Evolutionary conservation across 1,140 invertebrate species (phyloP).

Genomic region (Antheraea pernyi): DNA sequence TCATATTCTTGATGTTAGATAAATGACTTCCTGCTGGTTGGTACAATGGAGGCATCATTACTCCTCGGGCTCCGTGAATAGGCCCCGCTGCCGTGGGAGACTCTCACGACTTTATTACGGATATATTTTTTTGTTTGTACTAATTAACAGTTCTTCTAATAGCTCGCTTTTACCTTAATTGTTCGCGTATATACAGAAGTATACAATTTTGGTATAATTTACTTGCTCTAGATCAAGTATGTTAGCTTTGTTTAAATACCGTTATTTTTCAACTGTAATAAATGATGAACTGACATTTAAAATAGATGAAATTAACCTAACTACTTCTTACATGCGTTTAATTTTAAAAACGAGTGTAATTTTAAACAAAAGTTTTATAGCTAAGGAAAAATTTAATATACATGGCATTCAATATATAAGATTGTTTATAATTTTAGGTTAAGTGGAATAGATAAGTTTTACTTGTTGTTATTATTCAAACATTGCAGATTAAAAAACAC

Average conservation of each 20-base stretch:
- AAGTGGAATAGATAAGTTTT: no score
- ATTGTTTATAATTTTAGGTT: no score
- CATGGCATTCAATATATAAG: no score
- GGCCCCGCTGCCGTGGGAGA: constrained; percentile 64
- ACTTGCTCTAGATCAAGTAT: neutral
- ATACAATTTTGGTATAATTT: constrained; percentile 11
- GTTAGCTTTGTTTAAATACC: neutral
- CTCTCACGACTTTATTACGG: constrained; percentile 76
- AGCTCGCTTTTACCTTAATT: constrained; percentile 75
- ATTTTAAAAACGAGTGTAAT: no score
- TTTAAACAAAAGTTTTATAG: no score
- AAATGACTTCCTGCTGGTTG: constrained; percentile 75
- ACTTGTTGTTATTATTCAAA: no score
- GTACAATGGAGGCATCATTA: constrained; percentile 75
- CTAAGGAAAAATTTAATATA: no score
- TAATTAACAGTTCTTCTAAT: constrained; percentile 76
- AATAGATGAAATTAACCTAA: no score
- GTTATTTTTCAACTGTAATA: neutral
- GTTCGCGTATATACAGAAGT: constrained; percentile 32
- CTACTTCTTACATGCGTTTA: no score
- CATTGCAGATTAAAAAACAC: no score
- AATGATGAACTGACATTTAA: neutral
- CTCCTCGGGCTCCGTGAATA: constrained; percentile 59
- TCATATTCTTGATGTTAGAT: constrained; percentile 78
- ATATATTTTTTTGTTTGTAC: constrained; percentile 76